Evolutionary conservation across 2,888 invertebrate species (phyloP), one percentile per base, ranked within the genome.

Genomic region (Parnassius orleans): DNA sequence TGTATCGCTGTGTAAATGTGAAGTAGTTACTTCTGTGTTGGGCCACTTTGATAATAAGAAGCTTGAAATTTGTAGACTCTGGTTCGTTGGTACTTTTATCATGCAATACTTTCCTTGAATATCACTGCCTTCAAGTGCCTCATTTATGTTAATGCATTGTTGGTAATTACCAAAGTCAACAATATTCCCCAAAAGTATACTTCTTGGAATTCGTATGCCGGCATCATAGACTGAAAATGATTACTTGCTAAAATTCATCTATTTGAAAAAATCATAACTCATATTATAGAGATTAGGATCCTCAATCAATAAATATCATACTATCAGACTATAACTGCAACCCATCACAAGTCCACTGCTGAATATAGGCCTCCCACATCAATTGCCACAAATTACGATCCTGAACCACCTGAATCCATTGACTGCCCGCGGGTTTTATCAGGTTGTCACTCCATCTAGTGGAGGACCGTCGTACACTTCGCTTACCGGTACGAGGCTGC

Each of bases 31-130:
- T 41, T 42, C 33, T 46, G n/a, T 33, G 19, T 33, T 19, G 3
- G 47, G 14, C 58, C 10, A 56, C n/a, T 63, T 19, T 3, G 47
- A 42, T 10, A 51, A 9, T 10, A 15, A 46, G 5, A 50, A 44
- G 66, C 59, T 62, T 9, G 72, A 69, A 46, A 72, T 48, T 9
- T 64, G 66, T 41, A 76, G 70, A 1, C 74, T 61, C 54, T 80
- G 77, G 2, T 73, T 53, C 0, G 81, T 12, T 0, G 81, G 78
- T 1, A 81, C 47, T 0, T 63, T 68, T 11, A 85, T 73, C 12
- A 84, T 75, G 65, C 90, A 89, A 69, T 92, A 92, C 73, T 92
- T 89, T 2, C 92, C 92, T 54, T 85, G 77, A 43, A 91, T 80
- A 1, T 73, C 66, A 66, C 76, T 73, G 14, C 73, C 63, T 14